Evolutionary conservation across 2,113 vertebrate genomes (phyloP).

Genomic region (Onychostoma macrolepis): DNA sequence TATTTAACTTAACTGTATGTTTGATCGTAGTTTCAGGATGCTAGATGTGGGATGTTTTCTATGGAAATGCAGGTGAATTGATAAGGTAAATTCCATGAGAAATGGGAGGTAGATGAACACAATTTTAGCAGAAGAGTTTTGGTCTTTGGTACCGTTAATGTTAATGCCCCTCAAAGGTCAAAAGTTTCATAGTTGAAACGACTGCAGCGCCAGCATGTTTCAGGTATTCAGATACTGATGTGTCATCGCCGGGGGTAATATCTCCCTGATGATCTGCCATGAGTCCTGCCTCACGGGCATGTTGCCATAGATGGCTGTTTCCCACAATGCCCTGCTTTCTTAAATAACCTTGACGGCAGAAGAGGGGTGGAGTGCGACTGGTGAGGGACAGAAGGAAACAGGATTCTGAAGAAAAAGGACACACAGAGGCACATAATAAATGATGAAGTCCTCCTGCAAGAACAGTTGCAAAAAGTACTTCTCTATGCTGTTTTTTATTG

Average conservation of each 20-base stretch:
- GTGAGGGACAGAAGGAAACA: constrained; percentile 91
- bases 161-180: constrained; percentile 68
- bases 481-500: not conserved
- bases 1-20: not conserved
- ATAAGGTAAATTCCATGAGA: not conserved
- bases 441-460: not conserved
- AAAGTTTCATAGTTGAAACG: constrained; percentile 80
- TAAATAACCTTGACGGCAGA: constrained; percentile 87
- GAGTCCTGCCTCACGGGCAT: constrained; percentile 62
- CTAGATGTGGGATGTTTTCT: not conserved
- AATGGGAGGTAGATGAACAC: constrained; percentile 5
- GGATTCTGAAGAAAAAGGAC: constrained; percentile 77
- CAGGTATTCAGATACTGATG: constrained; percentile 57
- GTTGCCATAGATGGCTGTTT: constrained; percentile 65
- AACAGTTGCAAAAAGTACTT: not conserved
- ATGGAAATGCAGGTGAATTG: not conserved
- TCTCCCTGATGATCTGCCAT: constrained; percentile 43
- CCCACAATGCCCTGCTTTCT: constrained; percentile 79
- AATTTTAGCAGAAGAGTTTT: constrained; percentile 4
- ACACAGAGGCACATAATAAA: not conserved
- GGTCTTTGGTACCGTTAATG: constrained; percentile 24
- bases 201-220: constrained; percentile 67
- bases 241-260: constrained; percentile 5
- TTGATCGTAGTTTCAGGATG: not conserved
- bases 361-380: constrained; percentile 83